phyloP scores from a whole-genome alignment of 2,888 invertebrate species.

The Eupithecia dodoneata region DNA sequence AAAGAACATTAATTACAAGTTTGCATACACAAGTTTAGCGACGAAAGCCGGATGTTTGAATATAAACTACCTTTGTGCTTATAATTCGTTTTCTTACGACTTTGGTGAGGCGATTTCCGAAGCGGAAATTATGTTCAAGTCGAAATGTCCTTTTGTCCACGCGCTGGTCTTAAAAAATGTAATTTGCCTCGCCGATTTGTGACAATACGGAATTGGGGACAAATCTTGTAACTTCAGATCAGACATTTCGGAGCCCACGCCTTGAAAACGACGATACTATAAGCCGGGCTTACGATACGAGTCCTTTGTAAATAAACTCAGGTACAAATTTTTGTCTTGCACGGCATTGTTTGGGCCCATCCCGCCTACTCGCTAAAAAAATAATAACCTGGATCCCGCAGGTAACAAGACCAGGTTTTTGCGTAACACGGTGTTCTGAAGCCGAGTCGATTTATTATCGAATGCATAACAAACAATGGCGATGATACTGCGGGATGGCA shows the following conservation, averaged over 20 bases:
- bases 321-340: slow-evolving; percentile 73
- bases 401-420: slow-evolving; percentile 75
- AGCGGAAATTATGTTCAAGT: slow-evolving; percentile 69
- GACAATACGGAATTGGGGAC: slow-evolving; percentile 55
- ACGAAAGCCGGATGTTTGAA: slow-evolving; percentile 78
- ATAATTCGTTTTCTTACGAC: slow-evolving; percentile 62
- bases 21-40: slow-evolving; percentile 42
- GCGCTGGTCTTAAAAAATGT: slow-evolving; percentile 54
- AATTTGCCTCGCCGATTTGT: slow-evolving; percentile 64
- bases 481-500: slow-evolving; percentile 52
- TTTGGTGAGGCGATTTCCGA: slow-evolving; percentile 64
- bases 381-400: slow-evolving; percentile 64
- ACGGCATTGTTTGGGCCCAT: slow-evolving; percentile 64
- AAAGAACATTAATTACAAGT: slow-evolving; percentile 40
- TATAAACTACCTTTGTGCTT: slow-evolving; percentile 72
- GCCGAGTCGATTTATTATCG: slow-evolving; percentile 63
- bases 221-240: slow-evolving; percentile 67
- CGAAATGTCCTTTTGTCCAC: slow-evolving; percentile 61
- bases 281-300: slow-evolving; percentile 51
- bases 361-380: slow-evolving; percentile 78
- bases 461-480: slow-evolving; percentile 68
- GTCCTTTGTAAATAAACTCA: slow-evolving; percentile 77
- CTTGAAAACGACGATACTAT: slow-evolving; percentile 41
- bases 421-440: slow-evolving; percentile 73
- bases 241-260: slow-evolving; percentile 73